Conservation (phyloP, 2,797 vertebrate genomes). For the Syngnathus rostellatus region DNA sequence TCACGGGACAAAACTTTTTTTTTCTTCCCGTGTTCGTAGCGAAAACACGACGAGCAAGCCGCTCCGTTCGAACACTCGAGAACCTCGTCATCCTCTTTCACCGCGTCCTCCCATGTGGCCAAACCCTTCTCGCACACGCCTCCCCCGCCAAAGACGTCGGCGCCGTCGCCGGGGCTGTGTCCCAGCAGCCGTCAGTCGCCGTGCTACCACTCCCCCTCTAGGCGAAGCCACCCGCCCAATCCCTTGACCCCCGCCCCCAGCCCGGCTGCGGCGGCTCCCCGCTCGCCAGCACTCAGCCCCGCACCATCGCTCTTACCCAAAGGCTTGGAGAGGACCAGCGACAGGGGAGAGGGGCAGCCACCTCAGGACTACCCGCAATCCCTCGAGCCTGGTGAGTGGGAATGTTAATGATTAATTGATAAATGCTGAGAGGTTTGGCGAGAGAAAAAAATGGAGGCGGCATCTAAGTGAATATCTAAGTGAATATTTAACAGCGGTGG, state of each 20-base stretch:
- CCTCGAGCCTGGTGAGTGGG: conserved; percentile 80
- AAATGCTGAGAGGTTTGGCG: neutral
- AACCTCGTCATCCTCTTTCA: conserved; percentile 60
- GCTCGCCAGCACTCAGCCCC: conserved; percentile 77
- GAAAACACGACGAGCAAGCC: conserved; percentile 78
- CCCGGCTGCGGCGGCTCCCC: conserved; percentile 73
- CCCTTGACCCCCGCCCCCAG: conserved; percentile 68
- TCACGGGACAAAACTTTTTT: no score
- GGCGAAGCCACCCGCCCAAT: conserved; percentile 72
- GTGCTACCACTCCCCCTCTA: conserved; percentile 81
- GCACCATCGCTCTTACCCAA: conserved; percentile 75
- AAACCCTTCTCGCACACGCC: conserved; percentile 83
- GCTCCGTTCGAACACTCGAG: conserved; percentile 75
- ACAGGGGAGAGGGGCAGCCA: conserved; percentile 76
- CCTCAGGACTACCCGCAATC: conserved; percentile 77
- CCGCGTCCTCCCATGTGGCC: conserved; percentile 66
- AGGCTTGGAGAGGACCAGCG: conserved; percentile 70
- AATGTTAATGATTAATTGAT: neutral
- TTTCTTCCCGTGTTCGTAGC: conserved; percentile 53
- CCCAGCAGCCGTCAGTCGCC: conserved; percentile 79
- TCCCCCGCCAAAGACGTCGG: conserved; percentile 66
- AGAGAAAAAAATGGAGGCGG: neutral
- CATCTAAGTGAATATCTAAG: no score
- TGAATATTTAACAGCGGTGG: neutral
- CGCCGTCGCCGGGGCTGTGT: conserved; percentile 67